These are phyloP conservation scores for Melanerpes formicivorus DNA, from an alignment of 2,113 vertebrate genomes.

Conservation along the genomic window DNA sequence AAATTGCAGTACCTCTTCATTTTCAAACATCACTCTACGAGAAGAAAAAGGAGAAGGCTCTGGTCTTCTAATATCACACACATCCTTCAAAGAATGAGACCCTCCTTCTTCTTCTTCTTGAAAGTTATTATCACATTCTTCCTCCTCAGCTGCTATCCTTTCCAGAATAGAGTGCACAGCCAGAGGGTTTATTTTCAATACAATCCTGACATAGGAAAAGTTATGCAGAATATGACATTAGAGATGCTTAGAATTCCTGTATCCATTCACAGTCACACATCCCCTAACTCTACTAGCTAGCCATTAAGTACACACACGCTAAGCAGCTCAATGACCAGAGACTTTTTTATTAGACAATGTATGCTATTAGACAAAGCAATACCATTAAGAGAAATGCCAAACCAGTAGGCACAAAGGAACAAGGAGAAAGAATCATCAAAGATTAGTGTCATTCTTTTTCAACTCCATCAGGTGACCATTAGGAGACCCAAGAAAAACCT, in stretches of 20 bases:
- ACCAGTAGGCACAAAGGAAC: background rate
- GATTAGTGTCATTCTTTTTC: background rate
- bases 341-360: background rate
- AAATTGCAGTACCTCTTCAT: constrained; percentile 87
- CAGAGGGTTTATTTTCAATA: constrained; percentile 92
- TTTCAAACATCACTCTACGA: constrained; percentile 97
- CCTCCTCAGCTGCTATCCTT: constrained; percentile 89
- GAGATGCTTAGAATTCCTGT: background rate
- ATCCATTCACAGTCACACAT: background rate
- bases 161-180: constrained; percentile 96
- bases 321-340: background rate
- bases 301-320: background rate
- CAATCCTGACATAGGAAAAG: constrained; percentile 80
- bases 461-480: background rate
- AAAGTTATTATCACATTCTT: constrained; percentile 86
- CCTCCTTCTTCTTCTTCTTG: constrained; percentile 95
- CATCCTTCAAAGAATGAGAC: constrained; percentile 94
- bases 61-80: constrained; percentile 93
- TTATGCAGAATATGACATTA: constrained; percentile 30
- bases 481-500: background rate
- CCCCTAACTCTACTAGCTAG: background rate
- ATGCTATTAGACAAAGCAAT: background rate
- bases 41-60: constrained; percentile 97
- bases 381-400: background rate
- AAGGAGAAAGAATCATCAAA: background rate